Evolutionary conservation across 2,113 vertebrate genomes (phyloP), one percentile per base, ranked within the genome.

Genomic region (Brachionichthys hirsutus): DNA sequence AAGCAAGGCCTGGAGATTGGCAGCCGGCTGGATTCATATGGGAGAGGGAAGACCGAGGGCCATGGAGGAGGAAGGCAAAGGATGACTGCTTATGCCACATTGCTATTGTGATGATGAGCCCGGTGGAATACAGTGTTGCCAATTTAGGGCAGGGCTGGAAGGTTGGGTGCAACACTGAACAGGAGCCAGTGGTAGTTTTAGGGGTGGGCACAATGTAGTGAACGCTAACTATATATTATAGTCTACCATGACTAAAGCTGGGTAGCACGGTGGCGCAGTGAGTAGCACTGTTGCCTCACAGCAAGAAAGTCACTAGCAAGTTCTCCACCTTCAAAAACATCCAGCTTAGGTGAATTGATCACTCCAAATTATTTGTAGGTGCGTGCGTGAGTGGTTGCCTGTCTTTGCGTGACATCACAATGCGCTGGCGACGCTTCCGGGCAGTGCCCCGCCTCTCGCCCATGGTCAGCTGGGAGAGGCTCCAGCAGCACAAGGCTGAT

Each of bases 81-180:
- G 48, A 73, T 57, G 74, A 20, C 46, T 42, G 69, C 53, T 50
- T 59, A 57, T 9, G 14, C 52, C 34, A 34, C 20, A 34, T 35
- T 69, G 56, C 66, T 77, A 69, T 71, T 67, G 75, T 60, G 69
- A 73, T 81, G 75, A 83, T 84, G 68, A 78, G 71, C 52, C 48
- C 68, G 66, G 67, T 65, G 67, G 55, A 77, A 58, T 65, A 62
- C 61, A 72, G 61, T 63, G 70, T 58, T 67, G 63, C 80, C 81
- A 70, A 78, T 81, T 84, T 78, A 72, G 47, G 42, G 62, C 58
- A 70, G 67, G 54, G 16, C 77, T 78, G 54, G 47, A 67, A 69
- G 73, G 73, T 85, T 83, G 48, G 84, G 67, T 43, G 40, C 53
- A 67, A 62, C 80, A 80, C 74, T 72, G 60, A 83, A 70, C 42